Evolutionary conservation across 2,113 vertebrate species (phyloP), one percentile per base, ranked within the genome.

Genomic region (Pygoscelis adeliae): DNA sequence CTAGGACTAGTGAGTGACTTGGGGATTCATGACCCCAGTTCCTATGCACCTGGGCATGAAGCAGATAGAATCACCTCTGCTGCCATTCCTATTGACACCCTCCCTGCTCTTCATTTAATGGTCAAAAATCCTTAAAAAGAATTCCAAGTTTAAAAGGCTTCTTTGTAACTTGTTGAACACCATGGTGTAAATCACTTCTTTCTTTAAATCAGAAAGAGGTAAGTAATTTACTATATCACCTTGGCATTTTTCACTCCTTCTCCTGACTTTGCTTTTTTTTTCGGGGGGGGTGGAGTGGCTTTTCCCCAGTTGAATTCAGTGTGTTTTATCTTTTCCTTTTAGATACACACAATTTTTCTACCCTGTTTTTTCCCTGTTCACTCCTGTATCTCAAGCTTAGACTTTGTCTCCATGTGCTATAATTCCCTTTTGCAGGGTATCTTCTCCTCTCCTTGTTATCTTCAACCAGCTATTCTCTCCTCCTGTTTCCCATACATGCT

Each of bases 221-320:
- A 40, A 59, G 25, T 12, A 55, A 74, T 36, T 50, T 77, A 49
- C 25, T 15, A 5, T 8, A 26, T 47, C 65, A 29, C 17, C 4
- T 29, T n/a, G 26, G 14, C 10, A 52, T 34, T 81, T 72, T 29
- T 67, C 29, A 29, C 7, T 77, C 29, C 17, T 52, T 3, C 20
- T 32, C 6, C 20, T 26, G 71, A 10, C 4, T 25, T 27, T 42
- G 19, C 5, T 9, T 3, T 22, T 13, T n/a, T 40, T 19, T 50
- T 50, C 11, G 4, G 7, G 40, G 21, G 19, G 9, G 4, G 3
- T 1, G 10, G 4, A 7, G n/a, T 27, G 12, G 10, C 22, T 59
- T 63, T 59, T 55, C 25, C 26, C 3, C 4, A 8, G 18, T 8
- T 25, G 40, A 83, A 62, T 59, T 81, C 11, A 36, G 5, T 9